Evolutionary conservation across 1,140 invertebrate genomes (phyloP).

Genomic region (Drosophila saltans): DNA sequence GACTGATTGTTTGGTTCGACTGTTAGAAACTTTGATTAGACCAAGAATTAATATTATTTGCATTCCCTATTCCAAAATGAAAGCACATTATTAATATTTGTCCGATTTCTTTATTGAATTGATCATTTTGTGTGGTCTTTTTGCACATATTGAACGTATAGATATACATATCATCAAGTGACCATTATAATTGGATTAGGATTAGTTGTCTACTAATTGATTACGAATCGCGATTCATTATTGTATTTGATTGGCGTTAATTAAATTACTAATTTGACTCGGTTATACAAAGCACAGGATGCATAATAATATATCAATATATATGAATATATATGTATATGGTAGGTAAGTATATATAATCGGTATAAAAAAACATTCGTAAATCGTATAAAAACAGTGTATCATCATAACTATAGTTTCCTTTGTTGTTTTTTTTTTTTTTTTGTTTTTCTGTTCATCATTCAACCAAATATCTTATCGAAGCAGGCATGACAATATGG

Average conservation of each 20-base stretch:
- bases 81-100: conserved; percentile 10
- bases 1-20: too few species aligned
- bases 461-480: conserved; percentile 96
- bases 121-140: conserved; percentile 58
- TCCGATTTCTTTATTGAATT: conserved; percentile 45
- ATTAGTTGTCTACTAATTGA: conserved; percentile 70
- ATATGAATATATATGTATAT: not conserved
- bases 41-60: too few species aligned
- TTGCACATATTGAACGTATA: conserved; percentile 50
- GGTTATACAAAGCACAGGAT: conserved; percentile 77
- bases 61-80: too few species aligned
- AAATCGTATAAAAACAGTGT: conserved; percentile 72
- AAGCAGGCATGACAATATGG: conserved; percentile 99
- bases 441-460: not conserved
- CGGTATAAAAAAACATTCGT: conserved; percentile 35
- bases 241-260: conserved; percentile 56
- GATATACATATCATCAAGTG: conserved; percentile 74
- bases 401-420: conserved; percentile 55
- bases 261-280: conserved; percentile 79
- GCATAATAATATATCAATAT: conserved; percentile 9
- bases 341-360: conserved; percentile 31
- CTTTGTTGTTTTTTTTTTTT: conserved; percentile 34
- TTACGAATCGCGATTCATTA: conserved; percentile 42
- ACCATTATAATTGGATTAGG: conserved; percentile 61
- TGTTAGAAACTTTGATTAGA: too few species aligned